Evolutionary conservation across 2,797 vertebrate species (phyloP), one percentile per base, ranked within the genome.

Genomic region (Morus bassanus): DNA sequence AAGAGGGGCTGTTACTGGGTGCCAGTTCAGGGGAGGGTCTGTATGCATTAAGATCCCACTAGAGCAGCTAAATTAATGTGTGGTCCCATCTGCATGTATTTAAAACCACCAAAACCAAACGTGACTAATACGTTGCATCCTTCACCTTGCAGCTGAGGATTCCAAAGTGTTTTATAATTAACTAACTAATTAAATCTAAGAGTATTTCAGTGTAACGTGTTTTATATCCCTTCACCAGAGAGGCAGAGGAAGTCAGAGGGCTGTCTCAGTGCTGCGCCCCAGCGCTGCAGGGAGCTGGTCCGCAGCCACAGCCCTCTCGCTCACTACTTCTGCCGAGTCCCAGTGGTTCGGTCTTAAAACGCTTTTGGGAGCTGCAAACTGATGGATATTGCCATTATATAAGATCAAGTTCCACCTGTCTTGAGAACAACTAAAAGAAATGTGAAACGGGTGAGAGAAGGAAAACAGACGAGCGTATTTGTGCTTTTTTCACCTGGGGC

Each of bases 131-230:
- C 1, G 0, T 30, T 75, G 19, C 85, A 87, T 85, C 96, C 92
- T 90, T 89, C 74, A 88, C 77, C 93, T 96, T 61, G 94, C 93
- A 97, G 97, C 90, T 10, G 68, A 95, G 89, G 70, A 93, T 96
- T 90, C 89, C 88, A 41, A 79, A 91, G 91, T 75, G 79, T 81
- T 95, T 85, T 78, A 94, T 91, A 94, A 88, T 93, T 88, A 92
- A 95, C 69, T 91, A 81, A 95, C 97, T 97, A 96, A 93, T 92
- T 92, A 95, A 85, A 81, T 28, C 69, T 95, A 54, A 76, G 63
- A 83, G 74, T 39, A 18, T 63, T 95, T 88, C 88, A 77, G 82
- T 83, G 85, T 31, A 91, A 79, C 2, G 7, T 43, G 27, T 94
- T 96, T 59, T 81, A 56, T 11, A 41, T 65, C 87, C 67, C 90